Evolutionary conservation across 2,797 vertebrate genomes (phyloP), one percentile per base, ranked within the genome.

Genomic region (Phalanger gymnotis): DNA sequence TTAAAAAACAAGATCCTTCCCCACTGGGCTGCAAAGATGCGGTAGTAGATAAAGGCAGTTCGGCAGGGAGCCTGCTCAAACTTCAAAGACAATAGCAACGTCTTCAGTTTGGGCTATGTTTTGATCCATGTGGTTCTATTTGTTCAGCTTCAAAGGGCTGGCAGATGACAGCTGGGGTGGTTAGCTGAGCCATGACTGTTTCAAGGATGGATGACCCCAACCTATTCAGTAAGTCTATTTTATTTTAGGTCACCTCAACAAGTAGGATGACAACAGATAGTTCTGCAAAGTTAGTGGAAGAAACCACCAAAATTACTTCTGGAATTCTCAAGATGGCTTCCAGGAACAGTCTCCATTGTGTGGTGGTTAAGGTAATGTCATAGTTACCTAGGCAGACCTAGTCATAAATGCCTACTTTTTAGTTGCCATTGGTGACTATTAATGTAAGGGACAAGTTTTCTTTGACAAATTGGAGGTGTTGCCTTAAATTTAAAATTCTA

Each of bases 401-500:
- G 40, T 57, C 91, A 52, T 3, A 30, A 31, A 95, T 53, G 91
- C n/a, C 31, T 81, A 7, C 10, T 94, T 90, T 96, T 93, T 57
- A 57, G 52, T 95, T 93, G 94, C 54, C 73, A 87, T 55, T 54
- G 57, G 55, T 94, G 91, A 92, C 3, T 93, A 4, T 90, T 87
- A 9, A 47, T 47, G 40, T 27, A 47, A 87, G n/a, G 90, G 54
- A 51, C 87, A 94, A 28, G 28, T 52, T 94, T 96, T 94, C 94
- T 56, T 58, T 91, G 54, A 30, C 57, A 94, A 28, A 87, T 16
- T 94, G 54, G 53, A 54, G 34, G 30, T 22, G 1, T 90, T 92
- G 94, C 56, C 53, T 53, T 92, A 93, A 94, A 91, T 31, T 66
- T 91, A 94, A 13, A 53, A 53, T 94, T 58, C 66, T 52, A 95